Conservation (phyloP, 92 coral and sea anemone genomes). For the Phenganax marumi region DNA sequence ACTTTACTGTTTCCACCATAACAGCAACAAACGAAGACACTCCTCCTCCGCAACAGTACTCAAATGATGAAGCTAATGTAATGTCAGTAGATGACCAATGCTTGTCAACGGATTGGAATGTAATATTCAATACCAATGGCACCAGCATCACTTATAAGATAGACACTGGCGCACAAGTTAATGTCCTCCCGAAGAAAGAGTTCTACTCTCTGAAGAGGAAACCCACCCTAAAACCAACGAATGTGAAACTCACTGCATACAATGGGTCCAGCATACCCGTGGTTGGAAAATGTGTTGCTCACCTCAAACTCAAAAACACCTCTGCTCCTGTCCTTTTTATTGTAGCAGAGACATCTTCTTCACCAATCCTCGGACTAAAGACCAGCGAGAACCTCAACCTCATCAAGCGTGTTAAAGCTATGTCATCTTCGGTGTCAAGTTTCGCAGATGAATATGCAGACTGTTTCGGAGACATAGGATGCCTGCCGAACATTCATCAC, state of each 20-base stretch:
- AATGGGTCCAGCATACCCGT: neutral
- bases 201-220: neutral
- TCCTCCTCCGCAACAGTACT: too few relatives aligned
- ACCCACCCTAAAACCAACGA: conserved; percentile 8
- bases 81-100: conserved; percentile 10
- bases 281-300: conserved; percentile 5
- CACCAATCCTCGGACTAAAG: conserved; percentile 14
- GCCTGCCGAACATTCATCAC: neutral
- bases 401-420: too few relatives aligned
- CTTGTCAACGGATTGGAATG: too few relatives aligned
- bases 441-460: too few relatives aligned
- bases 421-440: too few relatives aligned
- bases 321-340: neutral
- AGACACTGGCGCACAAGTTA: conserved; percentile 17
- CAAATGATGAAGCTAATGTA: too few relatives aligned
- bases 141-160: too few relatives aligned
- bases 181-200: conserved; percentile 9
- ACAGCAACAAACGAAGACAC: neutral
- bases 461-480: too few relatives aligned
- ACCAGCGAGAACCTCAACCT: conserved; percentile 9
- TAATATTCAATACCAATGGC: too few relatives aligned
- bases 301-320: neutral
- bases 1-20: neutral
- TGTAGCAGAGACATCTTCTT: neutral
- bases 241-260: conserved; percentile 7